Evolutionary conservation across 2,797 vertebrate genomes (phyloP).

Genomic region (Rhinatrema bivittatum): DNA sequence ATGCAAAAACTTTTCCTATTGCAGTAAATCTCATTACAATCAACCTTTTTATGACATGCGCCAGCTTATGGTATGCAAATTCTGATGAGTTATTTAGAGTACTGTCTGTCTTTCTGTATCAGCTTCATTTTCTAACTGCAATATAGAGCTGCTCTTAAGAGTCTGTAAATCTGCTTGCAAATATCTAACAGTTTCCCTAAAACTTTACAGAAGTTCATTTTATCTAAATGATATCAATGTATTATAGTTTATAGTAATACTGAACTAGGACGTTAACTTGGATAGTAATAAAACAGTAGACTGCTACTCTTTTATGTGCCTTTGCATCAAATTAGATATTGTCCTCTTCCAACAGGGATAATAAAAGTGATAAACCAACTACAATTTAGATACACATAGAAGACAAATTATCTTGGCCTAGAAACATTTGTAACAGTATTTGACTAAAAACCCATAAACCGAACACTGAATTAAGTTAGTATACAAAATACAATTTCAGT

Average conservation of each 20-base stretch:
- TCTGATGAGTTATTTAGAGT: slow-evolving; percentile 35
- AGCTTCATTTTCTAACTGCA: slow-evolving; percentile 18
- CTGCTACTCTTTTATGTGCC: slow-evolving; percentile 1
- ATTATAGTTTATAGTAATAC: slow-evolving; percentile 18
- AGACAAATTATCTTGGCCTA: no score
- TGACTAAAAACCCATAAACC: no score
- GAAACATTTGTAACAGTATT: no score
- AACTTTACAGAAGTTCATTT: no score
- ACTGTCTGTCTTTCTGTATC: slow-evolving; percentile 19
- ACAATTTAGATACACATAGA: no score
- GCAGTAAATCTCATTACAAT: slow-evolving; percentile 33
- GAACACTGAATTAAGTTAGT: no score
- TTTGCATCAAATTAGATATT: background rate
- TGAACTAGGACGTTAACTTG: slow-evolving; percentile 1
- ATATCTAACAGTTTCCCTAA: slow-evolving; percentile 13
- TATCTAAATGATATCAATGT: no score
- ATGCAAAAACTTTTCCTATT: slow-evolving; percentile 28
- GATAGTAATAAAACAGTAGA: background rate
- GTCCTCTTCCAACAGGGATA: background rate
- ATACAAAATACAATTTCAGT: no score
- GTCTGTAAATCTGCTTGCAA: slow-evolving; percentile 4
- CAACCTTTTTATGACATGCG: slow-evolving; percentile 10
- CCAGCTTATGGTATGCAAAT: slow-evolving; percentile 33
- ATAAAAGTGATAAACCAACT: no score
- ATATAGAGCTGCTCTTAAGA: slow-evolving; percentile 7